A percentile compares a stretch with the other conserved stretches of the same genome.
Evolutionary conservation across 2,113 vertebrate species (phyloP).

Genomic region (Arizona elegans): DNA sequence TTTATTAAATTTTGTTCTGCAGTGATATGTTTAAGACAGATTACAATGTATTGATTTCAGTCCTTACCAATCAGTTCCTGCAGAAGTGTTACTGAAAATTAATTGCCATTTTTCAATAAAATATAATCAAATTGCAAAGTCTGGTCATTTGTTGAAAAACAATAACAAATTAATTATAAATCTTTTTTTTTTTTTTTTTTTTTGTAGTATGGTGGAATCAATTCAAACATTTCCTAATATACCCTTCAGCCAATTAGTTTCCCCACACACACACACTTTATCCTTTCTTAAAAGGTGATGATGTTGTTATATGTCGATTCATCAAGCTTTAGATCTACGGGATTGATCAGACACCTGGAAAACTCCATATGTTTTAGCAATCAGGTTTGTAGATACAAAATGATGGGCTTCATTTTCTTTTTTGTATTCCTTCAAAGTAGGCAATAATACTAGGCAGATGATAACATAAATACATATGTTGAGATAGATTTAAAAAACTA

Average conservation of each 20-base stretch:
- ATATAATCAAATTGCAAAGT: slow-evolving; percentile 68
- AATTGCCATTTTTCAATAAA: slow-evolving; percentile 61
- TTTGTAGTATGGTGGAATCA: slow-evolving; percentile 60
- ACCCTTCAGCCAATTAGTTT: slow-evolving; percentile 64
- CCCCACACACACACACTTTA: slow-evolving; percentile 44
- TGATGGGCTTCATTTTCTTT: background rate
- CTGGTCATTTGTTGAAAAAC: slow-evolving; percentile 60
- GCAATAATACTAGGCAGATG: background rate
- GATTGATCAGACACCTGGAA: slow-evolving; percentile 34
- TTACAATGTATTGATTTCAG: slow-evolving; percentile 70
- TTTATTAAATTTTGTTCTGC: slow-evolving; percentile 65
- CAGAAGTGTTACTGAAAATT: slow-evolving; percentile 74
- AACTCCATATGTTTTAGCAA: slow-evolving; percentile 50
- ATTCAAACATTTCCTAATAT: slow-evolving; percentile 50
- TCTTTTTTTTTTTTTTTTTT: slow-evolving; percentile 57
- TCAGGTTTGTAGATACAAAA: slow-evolving; percentile 41
- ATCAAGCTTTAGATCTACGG: slow-evolving; percentile 54
- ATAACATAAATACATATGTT: background rate
- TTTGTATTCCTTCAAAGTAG: background rate
- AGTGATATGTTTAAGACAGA: slow-evolving; percentile 65
- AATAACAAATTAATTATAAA: slow-evolving; percentile 73
- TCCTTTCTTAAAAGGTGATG: slow-evolving; percentile 58
- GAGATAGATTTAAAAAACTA: background rate
- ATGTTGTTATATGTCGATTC: slow-evolving; percentile 58
- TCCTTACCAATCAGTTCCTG: slow-evolving; percentile 60